A percentile compares a stretch with the other conserved stretches of the same genome.
Evolutionary conservation across 2,888 invertebrate genomes (phyloP).

Genomic region (Metacarcinus magister): DNA sequence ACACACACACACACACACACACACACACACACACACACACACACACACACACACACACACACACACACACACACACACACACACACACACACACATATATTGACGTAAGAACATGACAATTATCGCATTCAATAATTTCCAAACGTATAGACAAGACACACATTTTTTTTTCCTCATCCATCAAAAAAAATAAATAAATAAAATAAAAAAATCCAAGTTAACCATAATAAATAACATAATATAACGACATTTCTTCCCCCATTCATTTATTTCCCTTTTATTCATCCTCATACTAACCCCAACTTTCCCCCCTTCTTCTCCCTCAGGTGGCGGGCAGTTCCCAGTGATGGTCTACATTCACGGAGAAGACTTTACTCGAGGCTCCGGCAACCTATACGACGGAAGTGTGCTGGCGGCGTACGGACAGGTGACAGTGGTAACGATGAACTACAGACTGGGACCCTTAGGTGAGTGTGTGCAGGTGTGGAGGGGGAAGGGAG

Average conservation of each 20-base stretch:
- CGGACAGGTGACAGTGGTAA: constrained; percentile 86
- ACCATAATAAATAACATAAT: too few relatives aligned
- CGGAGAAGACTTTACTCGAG: constrained; percentile 86
- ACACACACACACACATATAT: too few relatives aligned
- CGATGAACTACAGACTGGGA: constrained; percentile 87
- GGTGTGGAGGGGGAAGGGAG: not conserved
- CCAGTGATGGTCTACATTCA: constrained; percentile 86
- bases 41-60: too few relatives aligned
- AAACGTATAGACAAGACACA: too few relatives aligned
- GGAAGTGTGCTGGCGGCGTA: constrained; percentile 86
- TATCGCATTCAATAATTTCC: too few relatives aligned
- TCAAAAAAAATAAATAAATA: too few relatives aligned
- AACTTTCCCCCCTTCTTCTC: not conserved
- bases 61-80: too few relatives aligned
- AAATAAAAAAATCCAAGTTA: too few relatives aligned
- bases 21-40: too few relatives aligned
- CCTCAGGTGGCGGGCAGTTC: constrained; percentile 83
- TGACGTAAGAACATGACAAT: too few relatives aligned
- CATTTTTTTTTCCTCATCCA: too few relatives aligned
- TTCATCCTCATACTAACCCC: not conserved
- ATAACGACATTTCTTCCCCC: not conserved
- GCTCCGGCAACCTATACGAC: constrained; percentile 87
- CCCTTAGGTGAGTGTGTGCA: constrained; percentile 85
- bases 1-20: too few relatives aligned
- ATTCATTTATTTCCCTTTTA: not conserved